These are phyloP conservation scores for Drosophila takahashii DNA, from an alignment of 1,140 invertebrate genomes.

Conservation along the genomic window DNA sequence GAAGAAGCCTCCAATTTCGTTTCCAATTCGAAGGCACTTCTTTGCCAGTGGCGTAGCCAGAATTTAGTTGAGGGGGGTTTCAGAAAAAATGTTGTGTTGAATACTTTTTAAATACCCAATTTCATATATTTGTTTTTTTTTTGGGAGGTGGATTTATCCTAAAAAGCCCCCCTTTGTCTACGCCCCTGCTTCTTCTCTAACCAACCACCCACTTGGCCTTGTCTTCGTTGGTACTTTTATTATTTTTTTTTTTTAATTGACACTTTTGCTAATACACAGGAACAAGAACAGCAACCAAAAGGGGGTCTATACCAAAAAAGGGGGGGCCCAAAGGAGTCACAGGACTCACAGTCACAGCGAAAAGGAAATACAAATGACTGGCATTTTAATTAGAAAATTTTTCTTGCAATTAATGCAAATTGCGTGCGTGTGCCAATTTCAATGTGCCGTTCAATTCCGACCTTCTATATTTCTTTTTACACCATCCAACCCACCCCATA, in stretches of 20 bases:
- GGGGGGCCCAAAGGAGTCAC: not conserved
- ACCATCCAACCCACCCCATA: not conserved
- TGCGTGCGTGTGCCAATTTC: slow-evolving; percentile 82
- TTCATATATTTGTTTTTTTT: no score
- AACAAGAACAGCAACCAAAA: slow-evolving; percentile 20
- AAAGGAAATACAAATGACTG: slow-evolving; percentile 60
- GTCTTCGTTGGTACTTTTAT: no score
- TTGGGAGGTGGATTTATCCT: no score
- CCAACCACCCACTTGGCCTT: not conserved
- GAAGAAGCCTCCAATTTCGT: slow-evolving; percentile 25
- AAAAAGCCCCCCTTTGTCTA: no score
- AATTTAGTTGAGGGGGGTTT: no score
- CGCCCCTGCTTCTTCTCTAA: no score
- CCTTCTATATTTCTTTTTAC: not conserved
- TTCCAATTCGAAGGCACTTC: slow-evolving; percentile 4
- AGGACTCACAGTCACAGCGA: not conserved
- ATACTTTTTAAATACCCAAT: no score
- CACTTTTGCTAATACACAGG: slow-evolving; percentile 70
- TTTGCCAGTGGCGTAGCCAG: no score
- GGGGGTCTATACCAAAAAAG: not conserved
- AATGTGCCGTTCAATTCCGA: slow-evolving; percentile 66
- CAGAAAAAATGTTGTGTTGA: no score
- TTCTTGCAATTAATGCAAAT: slow-evolving; percentile 84
- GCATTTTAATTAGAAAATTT: slow-evolving; percentile 84
- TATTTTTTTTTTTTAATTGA: slow-evolving; percentile 67